These are phyloP conservation scores for Erythrocebus patas DNA, from an alignment of 2,113 vertebrate genomes.

Conservation along the genomic window DNA sequence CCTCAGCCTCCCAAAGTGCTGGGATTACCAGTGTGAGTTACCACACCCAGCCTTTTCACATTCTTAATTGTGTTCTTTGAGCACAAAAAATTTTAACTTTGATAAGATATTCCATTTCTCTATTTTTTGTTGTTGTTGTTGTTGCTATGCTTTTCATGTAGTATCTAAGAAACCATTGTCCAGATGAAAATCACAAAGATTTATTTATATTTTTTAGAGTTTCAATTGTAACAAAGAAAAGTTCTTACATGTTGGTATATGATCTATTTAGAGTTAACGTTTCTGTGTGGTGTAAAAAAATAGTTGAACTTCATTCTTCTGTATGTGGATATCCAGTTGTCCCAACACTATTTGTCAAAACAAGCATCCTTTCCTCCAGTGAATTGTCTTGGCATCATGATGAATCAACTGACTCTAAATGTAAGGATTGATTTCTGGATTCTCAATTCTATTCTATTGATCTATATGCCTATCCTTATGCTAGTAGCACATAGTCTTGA, in stretches of 20 bases:
- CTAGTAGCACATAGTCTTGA: neutral
- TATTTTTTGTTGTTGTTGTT: neutral
- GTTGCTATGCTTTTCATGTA: neutral
- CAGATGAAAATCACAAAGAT: neutral
- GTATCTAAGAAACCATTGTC: neutral
- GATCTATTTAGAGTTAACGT: neutral
- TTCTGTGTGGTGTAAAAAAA: neutral
- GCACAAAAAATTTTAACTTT: neutral
- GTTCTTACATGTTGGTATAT: neutral
- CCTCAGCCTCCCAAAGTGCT: too few relatives aligned
- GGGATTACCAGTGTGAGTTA: too few relatives aligned
- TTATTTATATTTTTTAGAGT: neutral
- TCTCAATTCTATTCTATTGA: neutral
- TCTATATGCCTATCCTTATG: neutral
- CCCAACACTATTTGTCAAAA: neutral
- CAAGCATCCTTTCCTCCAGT: neutral
- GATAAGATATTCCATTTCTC: neutral
- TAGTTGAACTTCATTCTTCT: neutral
- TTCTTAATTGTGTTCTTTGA: neutral
- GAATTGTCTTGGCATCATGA: neutral
- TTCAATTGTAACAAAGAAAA: neutral
- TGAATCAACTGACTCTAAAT: neutral
- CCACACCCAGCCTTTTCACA: too few relatives aligned
- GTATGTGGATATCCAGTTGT: neutral
- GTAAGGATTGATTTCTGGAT: neutral